Evolutionary conservation across 2,888 invertebrate species (phyloP).

Genomic region (Bombylius major): DNA sequence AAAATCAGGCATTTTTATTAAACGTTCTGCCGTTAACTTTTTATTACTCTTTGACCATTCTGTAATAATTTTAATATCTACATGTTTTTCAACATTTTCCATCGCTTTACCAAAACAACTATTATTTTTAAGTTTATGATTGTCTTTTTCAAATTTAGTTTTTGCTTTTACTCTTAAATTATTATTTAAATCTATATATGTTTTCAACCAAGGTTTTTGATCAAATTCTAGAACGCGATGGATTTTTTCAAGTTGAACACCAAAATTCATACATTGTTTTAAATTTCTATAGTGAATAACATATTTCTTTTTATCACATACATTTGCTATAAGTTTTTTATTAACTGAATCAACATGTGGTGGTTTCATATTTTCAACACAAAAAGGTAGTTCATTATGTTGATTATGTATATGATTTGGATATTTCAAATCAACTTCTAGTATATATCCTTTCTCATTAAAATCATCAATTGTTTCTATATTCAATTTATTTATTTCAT

Average conservation of each 20-base stretch:
- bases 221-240: conserved; percentile 20
- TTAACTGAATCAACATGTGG: not conserved
- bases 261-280: conserved; percentile 20
- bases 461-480: no score
- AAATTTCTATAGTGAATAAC: conserved; percentile 22
- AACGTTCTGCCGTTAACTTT: not conserved
- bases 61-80: conserved; percentile 11
- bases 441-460: no score
- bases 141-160: not conserved
- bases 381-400: conserved; percentile 3
- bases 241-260: conserved; percentile 21
- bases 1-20: not conserved
- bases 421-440: no score
- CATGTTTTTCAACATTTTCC: not conserved
- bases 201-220: conserved; percentile 22
- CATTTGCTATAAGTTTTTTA: conserved; percentile 17
- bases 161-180: conserved; percentile 6
- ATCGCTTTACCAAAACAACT: not conserved
- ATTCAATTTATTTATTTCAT: no score
- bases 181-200: conserved; percentile 12
- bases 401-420: no score
- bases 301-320: conserved; percentile 20
- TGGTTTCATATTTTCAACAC: not conserved
- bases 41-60: conserved; percentile 4
- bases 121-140: conserved; percentile 13